Evolutionary conservation across 2,888 invertebrate genomes (phyloP).

Genomic region (Luperina nickerlii): DNA sequence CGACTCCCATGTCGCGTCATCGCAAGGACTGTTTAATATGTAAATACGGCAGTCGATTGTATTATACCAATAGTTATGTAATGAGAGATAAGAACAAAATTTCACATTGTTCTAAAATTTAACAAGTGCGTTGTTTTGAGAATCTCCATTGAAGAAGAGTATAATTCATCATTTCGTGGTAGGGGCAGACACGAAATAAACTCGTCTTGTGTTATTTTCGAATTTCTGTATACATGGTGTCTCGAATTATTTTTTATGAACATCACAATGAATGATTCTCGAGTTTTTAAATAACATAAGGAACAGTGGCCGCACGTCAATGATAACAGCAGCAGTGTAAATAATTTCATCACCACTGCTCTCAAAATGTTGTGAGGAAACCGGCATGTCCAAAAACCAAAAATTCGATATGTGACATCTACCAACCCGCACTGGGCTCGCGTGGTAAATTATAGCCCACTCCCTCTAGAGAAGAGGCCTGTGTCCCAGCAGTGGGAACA

Average conservation of each 20-base stretch:
- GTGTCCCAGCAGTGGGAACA: too few relatives aligned
- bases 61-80: background rate
- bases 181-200: background rate
- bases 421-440: too few relatives aligned
- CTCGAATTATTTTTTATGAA: conserved; percentile 8
- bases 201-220: background rate
- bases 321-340: too few relatives aligned
- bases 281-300: background rate
- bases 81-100: background rate
- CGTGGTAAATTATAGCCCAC: too few relatives aligned
- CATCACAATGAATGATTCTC: background rate
- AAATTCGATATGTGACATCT: too few relatives aligned
- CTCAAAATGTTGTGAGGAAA: background rate
- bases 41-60: background rate
- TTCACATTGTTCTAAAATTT: background rate
- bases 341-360: background rate
- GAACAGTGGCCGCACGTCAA: background rate
- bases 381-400: background rate
- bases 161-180: background rate
- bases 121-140: background rate
- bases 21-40: background rate
- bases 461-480: too few relatives aligned
- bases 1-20: background rate
- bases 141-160: background rate
- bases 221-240: background rate